These are phyloP conservation scores for Elephantulus edwardii DNA, from an alignment of 2,113 vertebrate genomes.

Conservation along the genomic window DNA sequence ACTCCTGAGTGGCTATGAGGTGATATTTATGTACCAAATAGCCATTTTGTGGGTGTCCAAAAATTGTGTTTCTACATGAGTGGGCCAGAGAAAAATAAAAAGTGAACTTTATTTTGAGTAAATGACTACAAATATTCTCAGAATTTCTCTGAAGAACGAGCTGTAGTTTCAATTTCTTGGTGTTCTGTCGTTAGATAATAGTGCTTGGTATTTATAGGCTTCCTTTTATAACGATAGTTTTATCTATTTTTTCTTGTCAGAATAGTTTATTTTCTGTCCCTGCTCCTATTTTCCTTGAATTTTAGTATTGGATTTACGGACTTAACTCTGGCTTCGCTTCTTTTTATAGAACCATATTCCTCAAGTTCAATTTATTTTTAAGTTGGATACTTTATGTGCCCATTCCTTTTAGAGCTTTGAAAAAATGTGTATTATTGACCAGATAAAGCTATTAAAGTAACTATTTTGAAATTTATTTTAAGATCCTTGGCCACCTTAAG, in stretches of 20 bases:
- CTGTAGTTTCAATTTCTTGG: constrained; percentile 53
- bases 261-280: constrained; percentile 73
- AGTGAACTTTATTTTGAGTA: constrained; percentile 43
- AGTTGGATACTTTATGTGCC: constrained; percentile 74
- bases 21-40: neutral
- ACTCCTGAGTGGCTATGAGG: neutral
- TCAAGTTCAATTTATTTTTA: constrained; percentile 81
- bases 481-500: constrained; percentile 50
- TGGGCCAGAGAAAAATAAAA: constrained; percentile 37
- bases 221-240: constrained; percentile 64
- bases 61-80: neutral
- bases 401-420: constrained; percentile 71
- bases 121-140: constrained; percentile 12
- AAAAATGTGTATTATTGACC: constrained; percentile 79
- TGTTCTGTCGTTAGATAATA: constrained; percentile 71
- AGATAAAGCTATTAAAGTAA: constrained; percentile 73
- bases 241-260: constrained; percentile 70
- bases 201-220: constrained; percentile 67
- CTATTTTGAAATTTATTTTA: constrained; percentile 74
- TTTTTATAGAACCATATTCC: constrained; percentile 75
- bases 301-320: constrained; percentile 69
- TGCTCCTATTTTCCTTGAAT: constrained; percentile 68
- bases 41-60: neutral
- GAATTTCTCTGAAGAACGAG: constrained; percentile 47
- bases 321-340: constrained; percentile 66